These are phyloP conservation scores for Drosophila sechellia DNA, from an alignment of 1,140 invertebrate species.

Conservation along the genomic window DNA sequence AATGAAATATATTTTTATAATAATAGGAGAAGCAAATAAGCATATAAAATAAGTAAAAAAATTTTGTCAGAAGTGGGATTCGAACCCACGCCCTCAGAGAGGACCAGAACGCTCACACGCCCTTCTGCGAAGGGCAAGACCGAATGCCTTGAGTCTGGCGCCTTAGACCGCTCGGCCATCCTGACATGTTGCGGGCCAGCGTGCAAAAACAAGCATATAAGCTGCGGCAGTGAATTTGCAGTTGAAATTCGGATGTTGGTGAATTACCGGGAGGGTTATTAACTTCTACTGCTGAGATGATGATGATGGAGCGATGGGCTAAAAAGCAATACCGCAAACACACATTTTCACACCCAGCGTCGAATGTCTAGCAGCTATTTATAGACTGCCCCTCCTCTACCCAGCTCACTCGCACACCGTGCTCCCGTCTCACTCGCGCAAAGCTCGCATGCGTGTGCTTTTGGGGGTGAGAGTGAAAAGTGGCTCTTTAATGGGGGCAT, in stretches of 20 bases:
- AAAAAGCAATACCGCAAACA: slow-evolving; percentile 57
- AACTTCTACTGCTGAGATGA: slow-evolving; percentile 15
- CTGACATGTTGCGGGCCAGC: slow-evolving; percentile 85
- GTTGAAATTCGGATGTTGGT: neutral
- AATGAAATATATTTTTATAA: neutral
- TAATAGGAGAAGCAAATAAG: neutral
- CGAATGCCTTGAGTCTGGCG: slow-evolving; percentile 87
- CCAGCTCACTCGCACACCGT: neutral
- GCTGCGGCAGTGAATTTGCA: neutral
- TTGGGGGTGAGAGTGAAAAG: slow-evolving; percentile 7
- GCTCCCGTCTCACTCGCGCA: neutral
- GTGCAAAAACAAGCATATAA: slow-evolving; percentile 87
- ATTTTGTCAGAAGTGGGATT: slow-evolving; percentile 93
- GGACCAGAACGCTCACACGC: slow-evolving; percentile 89
- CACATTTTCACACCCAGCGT: slow-evolving; percentile 67
- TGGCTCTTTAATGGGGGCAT: slow-evolving; percentile 53
- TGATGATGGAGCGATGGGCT: slow-evolving; percentile 38
- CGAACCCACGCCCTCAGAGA: slow-evolving; percentile 94
- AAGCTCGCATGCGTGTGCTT: slow-evolving; percentile 54
- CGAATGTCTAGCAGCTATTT: slow-evolving; percentile 71
- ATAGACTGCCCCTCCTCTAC: slow-evolving; percentile 40
- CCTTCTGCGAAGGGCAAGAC: slow-evolving; percentile 65
- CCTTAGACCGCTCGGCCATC: slow-evolving; percentile 90
- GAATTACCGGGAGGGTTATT: slow-evolving; percentile 17
- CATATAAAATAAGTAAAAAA: slow-evolving; percentile 79